Base-by-base conservation (phyloP, 2,888 invertebrate genomes). In the Lordiphosa andalusiaca region DNA sequence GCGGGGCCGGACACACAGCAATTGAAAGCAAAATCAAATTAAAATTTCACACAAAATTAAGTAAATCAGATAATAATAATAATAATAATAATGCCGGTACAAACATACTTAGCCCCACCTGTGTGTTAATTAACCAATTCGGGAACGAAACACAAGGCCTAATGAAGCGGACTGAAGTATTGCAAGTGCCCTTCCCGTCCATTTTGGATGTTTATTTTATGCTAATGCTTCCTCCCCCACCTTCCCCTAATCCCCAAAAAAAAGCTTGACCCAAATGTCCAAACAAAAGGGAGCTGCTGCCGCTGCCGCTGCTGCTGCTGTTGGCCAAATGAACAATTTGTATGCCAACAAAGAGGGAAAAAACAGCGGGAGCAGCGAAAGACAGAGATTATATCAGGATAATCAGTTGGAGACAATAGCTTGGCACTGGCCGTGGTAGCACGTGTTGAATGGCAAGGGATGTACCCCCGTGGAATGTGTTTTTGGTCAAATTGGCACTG, bases 201-300 rank as follows among this genome's bases (percentile, higher is more conserved):
- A 39, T 44, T 44, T 61, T 46, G 36, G 53, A 69, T 83, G 63
- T 76, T 51, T 59, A 53, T 60, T 61, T 72, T 69, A 76, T 76
- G 84, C 70, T 62, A 76, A 76, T 81, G 50, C 37, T 44, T 9
- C 44, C 25, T 16, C 44, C 13, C 25, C 4, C 42, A 25, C 25
- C 6, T 1, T 2, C 16, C 1, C 7, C 25, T 4, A 7, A 16
- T 2, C 16, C 1, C 7, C 25, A 9, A 7, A 10, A 9, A 42
- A 42, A 30, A 19, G 50, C 13, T 41, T 56, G 77, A 73, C 70
- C 84, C 71, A 72, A 57, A 65, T 63, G 57, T 30, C 23, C 35
- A 44, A 35, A 33, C 23, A 33, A 21, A 38, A 25, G 9, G 46
- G 13, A 16, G 10, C 25, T 25, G 25, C 25, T 25, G 16, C 2